Conservation (phyloP, 2,888 invertebrate species). For the Neria commutata region DNA sequence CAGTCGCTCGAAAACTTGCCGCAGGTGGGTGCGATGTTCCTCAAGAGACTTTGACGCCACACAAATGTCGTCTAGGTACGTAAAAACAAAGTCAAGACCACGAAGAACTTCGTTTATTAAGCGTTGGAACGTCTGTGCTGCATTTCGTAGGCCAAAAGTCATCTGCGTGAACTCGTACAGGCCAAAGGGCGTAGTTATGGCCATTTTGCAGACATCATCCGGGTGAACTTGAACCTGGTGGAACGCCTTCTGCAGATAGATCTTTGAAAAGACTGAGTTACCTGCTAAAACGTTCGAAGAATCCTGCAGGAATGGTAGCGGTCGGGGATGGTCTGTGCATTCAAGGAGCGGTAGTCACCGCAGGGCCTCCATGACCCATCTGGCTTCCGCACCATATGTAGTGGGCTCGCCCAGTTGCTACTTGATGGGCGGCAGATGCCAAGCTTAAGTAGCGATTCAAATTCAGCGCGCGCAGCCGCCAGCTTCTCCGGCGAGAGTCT, state of each 20-base stretch:
- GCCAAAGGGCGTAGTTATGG: not conserved
- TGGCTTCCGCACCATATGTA: constrained; percentile 43
- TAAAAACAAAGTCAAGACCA: not conserved
- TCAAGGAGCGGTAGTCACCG: constrained; percentile 43
- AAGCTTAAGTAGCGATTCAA: constrained; percentile 35
- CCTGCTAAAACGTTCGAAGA: not conserved
- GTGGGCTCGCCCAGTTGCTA: constrained; percentile 55
- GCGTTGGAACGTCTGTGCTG: constrained; percentile 1
- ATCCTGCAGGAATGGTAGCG: constrained; percentile 30
- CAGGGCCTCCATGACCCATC: constrained; percentile 42
- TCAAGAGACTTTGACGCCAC: too few relatives aligned
- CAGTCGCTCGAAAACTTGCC: not conserved
- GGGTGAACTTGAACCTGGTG: constrained; percentile 1
- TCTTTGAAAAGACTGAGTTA: not conserved
- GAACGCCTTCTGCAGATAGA: not conserved
- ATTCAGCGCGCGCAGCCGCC: constrained; percentile 12
- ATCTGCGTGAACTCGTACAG: not conserved
- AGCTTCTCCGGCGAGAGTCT: constrained; percentile 38
- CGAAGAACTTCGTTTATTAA: not conserved
- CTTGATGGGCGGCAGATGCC: constrained; percentile 58
- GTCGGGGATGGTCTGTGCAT: constrained; percentile 44
- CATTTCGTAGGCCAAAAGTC: not conserved
- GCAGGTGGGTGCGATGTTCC: not conserved
- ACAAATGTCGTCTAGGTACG: not conserved
- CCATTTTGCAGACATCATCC: not conserved